Evolutionary conservation across 2,113 vertebrate genomes (phyloP).

Genomic region (Cephalophus harveyi): DNA sequence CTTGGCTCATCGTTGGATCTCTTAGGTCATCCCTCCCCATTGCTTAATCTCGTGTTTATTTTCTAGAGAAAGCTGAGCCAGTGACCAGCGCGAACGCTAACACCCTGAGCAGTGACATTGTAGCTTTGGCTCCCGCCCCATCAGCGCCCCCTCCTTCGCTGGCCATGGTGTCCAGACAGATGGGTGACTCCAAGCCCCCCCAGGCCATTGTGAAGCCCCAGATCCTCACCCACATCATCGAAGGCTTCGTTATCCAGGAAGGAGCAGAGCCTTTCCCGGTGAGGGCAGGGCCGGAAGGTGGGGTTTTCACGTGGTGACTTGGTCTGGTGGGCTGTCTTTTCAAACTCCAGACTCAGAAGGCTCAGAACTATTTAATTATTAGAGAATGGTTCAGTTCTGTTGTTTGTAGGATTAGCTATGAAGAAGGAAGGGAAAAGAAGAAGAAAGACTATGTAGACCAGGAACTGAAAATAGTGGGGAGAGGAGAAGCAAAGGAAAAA

Average conservation of each 20-base stretch:
- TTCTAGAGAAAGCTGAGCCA: slow-evolving; percentile 81
- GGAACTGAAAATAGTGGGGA: neutral
- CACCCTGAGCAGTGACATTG: slow-evolving; percentile 63
- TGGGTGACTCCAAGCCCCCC: slow-evolving; percentile 89
- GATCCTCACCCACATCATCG: slow-evolving; percentile 98
- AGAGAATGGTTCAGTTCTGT: neutral
- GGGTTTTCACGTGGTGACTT: neutral
- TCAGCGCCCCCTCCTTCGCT: slow-evolving; percentile 74
- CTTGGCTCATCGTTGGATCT: neutral
- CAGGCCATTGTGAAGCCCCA: slow-evolving; percentile 99
- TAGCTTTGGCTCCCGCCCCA: slow-evolving; percentile 61
- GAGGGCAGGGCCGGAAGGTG: slow-evolving; percentile 64
- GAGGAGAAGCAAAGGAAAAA: neutral
- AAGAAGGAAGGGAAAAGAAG: neutral
- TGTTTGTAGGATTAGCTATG: neutral
- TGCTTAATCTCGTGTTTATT: slow-evolving; percentile 31
- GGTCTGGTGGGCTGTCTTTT: neutral
- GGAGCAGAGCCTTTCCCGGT: slow-evolving; percentile 98
- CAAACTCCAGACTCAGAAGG: neutral
- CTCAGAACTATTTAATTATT: neutral
- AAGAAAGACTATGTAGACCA: neutral
- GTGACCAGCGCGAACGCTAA: slow-evolving; percentile 61
- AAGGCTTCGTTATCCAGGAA: slow-evolving; percentile 99
- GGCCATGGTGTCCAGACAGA: slow-evolving; percentile 82
- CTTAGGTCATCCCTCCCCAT: neutral